Base-by-base conservation (phyloP, 2,888 invertebrate genomes). In the Mellilla xanthometata region DNA sequence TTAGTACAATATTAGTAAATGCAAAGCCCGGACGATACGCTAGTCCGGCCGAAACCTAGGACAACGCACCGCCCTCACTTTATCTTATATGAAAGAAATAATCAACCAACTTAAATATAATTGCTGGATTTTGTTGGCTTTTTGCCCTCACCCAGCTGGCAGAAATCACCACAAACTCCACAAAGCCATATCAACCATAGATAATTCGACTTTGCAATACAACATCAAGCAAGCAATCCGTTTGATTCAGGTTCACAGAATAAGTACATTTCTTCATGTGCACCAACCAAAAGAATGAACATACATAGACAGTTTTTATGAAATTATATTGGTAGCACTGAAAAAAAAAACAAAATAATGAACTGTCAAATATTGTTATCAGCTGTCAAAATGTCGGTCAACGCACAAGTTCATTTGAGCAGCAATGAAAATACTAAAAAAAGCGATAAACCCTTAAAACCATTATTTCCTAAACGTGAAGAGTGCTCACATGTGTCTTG, bases 401-500 rank as follows among this genome's bases (percentile, higher is more conserved):
- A 86, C 69, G 72, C 86, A 70, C 81, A 87, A 74, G 71, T 84
- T 64, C 79, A 81, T 56, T 50, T 80, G 54, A 74, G 66, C 63
- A 86, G 68, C 60, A 84, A 72, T 65, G 89, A 89, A 79, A 88
- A 75, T 78, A 82, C 72, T 75, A 85, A 81, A 80, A 90, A 67
- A 62, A 83, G 56, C 55, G 86, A 88, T 56, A 87, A 79, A 80
- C 67, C 79, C 46, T 60, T 83, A 46, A 88, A 88, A 72, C 89
- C 90, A 50, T 76, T 95, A 60, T 95, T 95, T 83, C 91, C 94
- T 35, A 95, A 94, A 90, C 93, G 93, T 70, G 88, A 93, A 43
- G 95, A 95, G 62, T 96, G 95, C 83, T 93, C 94, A 63, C 95
- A 96, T 82, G 95, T 96, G 62, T 95, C 95, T 68, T 96, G 95